A percentile compares a stretch with the other conserved stretches of the same genome.
Evolutionary conservation across 2,113 vertebrate species (phyloP).

Genomic region (Psilopogon haemacephalus): DNA sequence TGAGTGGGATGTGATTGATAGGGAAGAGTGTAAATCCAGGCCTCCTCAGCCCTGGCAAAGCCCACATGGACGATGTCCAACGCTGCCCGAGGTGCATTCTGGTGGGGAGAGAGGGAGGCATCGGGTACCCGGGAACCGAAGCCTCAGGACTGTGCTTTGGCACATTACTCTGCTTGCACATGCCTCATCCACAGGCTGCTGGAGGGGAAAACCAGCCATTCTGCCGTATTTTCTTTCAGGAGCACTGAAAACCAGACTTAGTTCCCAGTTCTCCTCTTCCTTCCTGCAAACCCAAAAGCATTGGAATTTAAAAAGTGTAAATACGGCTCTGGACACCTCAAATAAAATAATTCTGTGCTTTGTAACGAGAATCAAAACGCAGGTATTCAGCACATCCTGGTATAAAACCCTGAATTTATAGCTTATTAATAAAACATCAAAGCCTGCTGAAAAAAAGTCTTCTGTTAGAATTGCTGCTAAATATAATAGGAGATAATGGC

Average conservation of each 20-base stretch:
- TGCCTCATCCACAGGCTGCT: neutral
- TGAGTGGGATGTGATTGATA: neutral
- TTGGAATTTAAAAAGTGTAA: neutral
- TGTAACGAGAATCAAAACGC: neutral
- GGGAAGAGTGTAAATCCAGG: neutral
- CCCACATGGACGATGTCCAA: neutral
- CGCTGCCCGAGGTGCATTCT: neutral
- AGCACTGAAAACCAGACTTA: rapidly evolving
- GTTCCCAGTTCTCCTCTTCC: rapidly evolving
- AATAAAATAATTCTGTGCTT: neutral
- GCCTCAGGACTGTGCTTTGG: neutral
- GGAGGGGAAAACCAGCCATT: neutral
- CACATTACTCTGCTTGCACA: rapidly evolving
- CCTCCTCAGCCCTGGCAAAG: neutral
- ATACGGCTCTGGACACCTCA: rapidly evolving
- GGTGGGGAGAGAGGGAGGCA: neutral
- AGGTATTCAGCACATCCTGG: too few relatives aligned
- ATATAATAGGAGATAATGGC: neutral
- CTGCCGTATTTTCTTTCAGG: rapidly evolving
- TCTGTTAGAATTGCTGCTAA: neutral
- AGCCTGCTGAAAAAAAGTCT: neutral
- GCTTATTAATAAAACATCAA: neutral
- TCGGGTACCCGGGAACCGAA: neutral
- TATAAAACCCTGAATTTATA: neutral
- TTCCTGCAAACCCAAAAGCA: rapidly evolving